Evolutionary conservation across 2,888 invertebrate species (phyloP).

Genomic region (Geotrupes spiniger): DNA sequence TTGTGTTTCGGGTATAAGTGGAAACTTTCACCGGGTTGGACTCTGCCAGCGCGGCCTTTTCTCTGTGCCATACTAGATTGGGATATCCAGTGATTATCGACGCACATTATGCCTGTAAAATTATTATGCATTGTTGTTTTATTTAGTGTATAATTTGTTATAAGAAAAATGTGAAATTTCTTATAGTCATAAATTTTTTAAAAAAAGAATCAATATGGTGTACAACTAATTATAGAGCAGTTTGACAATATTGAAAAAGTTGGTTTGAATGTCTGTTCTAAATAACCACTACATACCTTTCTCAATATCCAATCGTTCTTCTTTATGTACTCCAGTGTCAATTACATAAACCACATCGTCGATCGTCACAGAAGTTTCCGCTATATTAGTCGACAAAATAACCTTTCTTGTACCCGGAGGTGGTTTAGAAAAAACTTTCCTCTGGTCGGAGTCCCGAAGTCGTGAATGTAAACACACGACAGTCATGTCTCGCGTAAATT

Average conservation of each 20-base stretch:
- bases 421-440: conserved; percentile 55
- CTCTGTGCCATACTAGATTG: conserved; percentile 62
- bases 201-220: no score
- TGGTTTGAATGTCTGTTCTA: conserved; percentile 1
- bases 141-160: no score
- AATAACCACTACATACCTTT: conserved; percentile 50
- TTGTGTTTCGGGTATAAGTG: conserved; percentile 56
- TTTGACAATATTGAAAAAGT: no score
- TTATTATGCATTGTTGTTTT: conserved; percentile 10
- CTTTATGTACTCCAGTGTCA: conserved; percentile 63
- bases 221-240: not conserved
- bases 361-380: conserved; percentile 72
- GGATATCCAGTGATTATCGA: conserved; percentile 62
- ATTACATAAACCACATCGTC: conserved; percentile 68
- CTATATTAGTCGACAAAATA: conserved; percentile 68
- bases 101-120: conserved; percentile 45
- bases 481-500: conserved; percentile 35
- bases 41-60: conserved; percentile 67
- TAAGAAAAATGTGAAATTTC: no score
- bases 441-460: conserved; percentile 59
- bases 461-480: conserved; percentile 51
- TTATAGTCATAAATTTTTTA: no score
- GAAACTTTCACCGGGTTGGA: conserved; percentile 60
- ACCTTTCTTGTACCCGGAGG: conserved; percentile 60
- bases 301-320: conserved; percentile 54